A percentile compares a stretch with the other conserved stretches of the same genome.
phyloP scores from a whole-genome alignment of 2,113 vertebrate genomes.

The Tor tambroides region DNA sequence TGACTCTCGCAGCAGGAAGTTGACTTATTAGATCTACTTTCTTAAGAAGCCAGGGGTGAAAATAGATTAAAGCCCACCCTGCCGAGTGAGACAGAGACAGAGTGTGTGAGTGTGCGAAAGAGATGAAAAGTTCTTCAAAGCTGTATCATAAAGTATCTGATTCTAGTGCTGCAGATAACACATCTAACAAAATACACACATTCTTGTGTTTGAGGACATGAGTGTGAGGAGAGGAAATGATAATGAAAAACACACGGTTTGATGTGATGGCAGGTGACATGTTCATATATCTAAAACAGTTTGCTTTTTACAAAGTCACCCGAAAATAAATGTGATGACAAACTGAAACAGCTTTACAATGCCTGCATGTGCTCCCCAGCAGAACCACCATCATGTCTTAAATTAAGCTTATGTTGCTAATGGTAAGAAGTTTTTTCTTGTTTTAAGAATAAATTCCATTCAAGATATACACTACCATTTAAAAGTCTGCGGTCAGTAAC shows the following conservation, averaged over 20 bases:
- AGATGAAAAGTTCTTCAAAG: background rate
- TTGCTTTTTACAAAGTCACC: slow-evolving; percentile 36
- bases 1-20: slow-evolving; percentile 60
- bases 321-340: background rate
- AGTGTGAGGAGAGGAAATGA: slow-evolving; percentile 13
- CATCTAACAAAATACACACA: background rate
- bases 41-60: slow-evolving; percentile 62
- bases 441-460: background rate
- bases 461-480: background rate
- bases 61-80: slow-evolving; percentile 58
- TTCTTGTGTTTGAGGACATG: slow-evolving; percentile 32
- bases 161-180: slow-evolving; percentile 9
- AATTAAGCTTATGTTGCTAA: background rate
- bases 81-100: slow-evolving; percentile 57
- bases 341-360: background rate
- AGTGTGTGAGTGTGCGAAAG: background rate
- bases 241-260: slow-evolving; percentile 32
- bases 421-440: background rate
- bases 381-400: background rate
- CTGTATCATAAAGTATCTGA: slow-evolving; percentile 27
- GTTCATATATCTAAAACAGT: slow-evolving; percentile 61
- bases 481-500: too few species aligned
- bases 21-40: slow-evolving; percentile 62
- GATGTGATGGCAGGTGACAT: slow-evolving; percentile 61
- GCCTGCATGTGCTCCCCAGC: background rate